These are phyloP conservation scores for Rhinogobio ventralis DNA, from an alignment of 2,797 vertebrate genomes.

Conservation along the genomic window DNA sequence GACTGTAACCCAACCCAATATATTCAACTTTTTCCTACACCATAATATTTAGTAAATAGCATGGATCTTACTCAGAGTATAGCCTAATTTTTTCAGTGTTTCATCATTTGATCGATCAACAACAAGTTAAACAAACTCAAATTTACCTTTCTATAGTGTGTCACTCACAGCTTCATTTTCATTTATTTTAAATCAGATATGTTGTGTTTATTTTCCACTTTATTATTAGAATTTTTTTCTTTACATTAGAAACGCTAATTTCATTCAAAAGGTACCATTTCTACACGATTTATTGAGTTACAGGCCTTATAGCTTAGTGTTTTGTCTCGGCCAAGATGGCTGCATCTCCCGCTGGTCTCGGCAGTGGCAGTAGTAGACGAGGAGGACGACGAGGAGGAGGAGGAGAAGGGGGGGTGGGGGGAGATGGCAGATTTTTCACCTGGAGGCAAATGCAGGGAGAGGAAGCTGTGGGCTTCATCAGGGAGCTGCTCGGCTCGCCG, in stretches of 20 bases:
- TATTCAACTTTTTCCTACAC: neutral
- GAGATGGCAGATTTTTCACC: slow-evolving; percentile 79
- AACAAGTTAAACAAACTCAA: neutral
- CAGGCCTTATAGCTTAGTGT: neutral
- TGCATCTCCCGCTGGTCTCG: slow-evolving; percentile 17
- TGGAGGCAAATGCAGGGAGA: slow-evolving; percentile 76
- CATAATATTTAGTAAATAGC: neutral
- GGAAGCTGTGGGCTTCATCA: slow-evolving; percentile 74
- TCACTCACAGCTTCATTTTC: neutral
- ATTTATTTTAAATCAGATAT: neutral
- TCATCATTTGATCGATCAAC: neutral
- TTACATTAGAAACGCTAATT: neutral
- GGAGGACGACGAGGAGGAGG: neutral
- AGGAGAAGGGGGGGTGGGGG: neutral
- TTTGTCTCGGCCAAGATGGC: slow-evolving; percentile 32
- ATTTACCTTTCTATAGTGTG: neutral
- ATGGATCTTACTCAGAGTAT: neutral
- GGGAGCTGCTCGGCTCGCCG: slow-evolving; percentile 70
- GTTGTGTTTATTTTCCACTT: neutral
- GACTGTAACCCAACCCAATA: neutral
- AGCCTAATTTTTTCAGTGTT: neutral
- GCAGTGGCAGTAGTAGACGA: neutral
- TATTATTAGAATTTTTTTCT: neutral
- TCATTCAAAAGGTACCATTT: neutral
- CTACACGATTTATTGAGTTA: neutral